Percentiles rank a stretch among this genome's conserved stretches.
These are phyloP conservation scores for Catostomus latipinnis DNA, from an alignment of 2,797 vertebrate genomes.

Conservation along the genomic window DNA sequence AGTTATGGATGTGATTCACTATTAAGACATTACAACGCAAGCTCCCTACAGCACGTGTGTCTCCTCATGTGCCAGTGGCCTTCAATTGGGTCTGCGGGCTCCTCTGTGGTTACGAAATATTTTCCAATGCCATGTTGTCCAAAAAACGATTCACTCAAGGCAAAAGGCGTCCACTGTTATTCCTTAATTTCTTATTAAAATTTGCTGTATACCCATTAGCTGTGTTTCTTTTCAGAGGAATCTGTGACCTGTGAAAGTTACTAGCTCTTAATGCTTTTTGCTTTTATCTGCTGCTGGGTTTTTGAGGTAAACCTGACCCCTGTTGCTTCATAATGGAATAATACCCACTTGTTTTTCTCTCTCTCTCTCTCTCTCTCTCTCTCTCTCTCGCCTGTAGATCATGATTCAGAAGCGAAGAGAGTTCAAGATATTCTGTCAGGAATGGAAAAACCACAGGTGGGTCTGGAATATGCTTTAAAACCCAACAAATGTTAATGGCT, in stretches of 20 bases:
- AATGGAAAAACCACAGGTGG: constrained; percentile 96
- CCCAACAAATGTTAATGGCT: neutral
- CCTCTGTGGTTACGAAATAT: neutral
- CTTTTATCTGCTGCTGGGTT: neutral
- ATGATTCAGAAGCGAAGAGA: constrained; percentile 92
- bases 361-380: constrained; percentile 35
- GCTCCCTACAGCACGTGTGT: neutral
- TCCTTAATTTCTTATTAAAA: neutral
- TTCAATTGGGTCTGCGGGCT: neutral
- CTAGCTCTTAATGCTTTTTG: neutral
- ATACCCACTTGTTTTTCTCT: neutral
- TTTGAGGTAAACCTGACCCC: constrained; percentile 18
- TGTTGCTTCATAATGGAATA: constrained; percentile 21
- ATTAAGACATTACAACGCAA: neutral
- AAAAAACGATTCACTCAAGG: neutral
- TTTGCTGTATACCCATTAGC: neutral
- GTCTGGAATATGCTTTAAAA: constrained; percentile 61
- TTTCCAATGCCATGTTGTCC: neutral
- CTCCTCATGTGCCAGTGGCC: neutral
- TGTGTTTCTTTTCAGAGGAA: neutral
- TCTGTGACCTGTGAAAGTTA: neutral
- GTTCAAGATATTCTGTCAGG: constrained; percentile 94
- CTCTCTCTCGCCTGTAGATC: constrained; percentile 78
- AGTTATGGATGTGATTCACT: constrained; percentile 1
- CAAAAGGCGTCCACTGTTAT: neutral